These are phyloP conservation scores for Rhinoderma darwinii DNA, from an alignment of 2,113 vertebrate species.

Conservation along the genomic window DNA sequence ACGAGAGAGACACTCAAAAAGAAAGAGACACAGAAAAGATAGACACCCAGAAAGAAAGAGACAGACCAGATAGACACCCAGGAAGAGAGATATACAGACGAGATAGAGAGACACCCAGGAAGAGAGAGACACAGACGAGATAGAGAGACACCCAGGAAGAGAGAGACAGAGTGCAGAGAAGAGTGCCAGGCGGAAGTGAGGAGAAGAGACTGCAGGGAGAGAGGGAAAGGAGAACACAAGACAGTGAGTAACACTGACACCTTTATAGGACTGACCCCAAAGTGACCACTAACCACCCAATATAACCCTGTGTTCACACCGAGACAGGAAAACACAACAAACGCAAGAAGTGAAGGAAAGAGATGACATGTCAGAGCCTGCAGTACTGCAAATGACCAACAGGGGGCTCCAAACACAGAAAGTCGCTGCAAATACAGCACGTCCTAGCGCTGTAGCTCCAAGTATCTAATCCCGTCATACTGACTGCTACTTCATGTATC, in stretches of 20 bases:
- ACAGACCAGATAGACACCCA: too few relatives aligned
- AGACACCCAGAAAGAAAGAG: neutral
- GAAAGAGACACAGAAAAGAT: neutral
- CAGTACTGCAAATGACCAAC: neutral
- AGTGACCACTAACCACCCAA: too few relatives aligned
- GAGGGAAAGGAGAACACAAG: neutral
- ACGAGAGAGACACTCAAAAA: neutral
- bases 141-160: neutral
- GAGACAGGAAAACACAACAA: neutral
- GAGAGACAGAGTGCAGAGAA: neutral
- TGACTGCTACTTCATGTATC: too few relatives aligned
- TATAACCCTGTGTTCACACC: too few relatives aligned
- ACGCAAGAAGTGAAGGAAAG: neutral
- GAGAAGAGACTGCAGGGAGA: neutral
- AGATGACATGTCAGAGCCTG: neutral
- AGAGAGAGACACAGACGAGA: neutral
- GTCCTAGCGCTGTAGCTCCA: too few relatives aligned
- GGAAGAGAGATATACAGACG: neutral
- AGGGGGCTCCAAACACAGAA: neutral
- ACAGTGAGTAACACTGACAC: neutral
- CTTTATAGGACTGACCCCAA: neutral
- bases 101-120: neutral
- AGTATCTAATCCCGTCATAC: too few relatives aligned
- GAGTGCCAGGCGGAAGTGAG: neutral
- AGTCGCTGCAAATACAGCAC: too few relatives aligned